phyloP scores from a whole-genome alignment of 1,140 invertebrate species.

The Drosophila santomea region DNA sequence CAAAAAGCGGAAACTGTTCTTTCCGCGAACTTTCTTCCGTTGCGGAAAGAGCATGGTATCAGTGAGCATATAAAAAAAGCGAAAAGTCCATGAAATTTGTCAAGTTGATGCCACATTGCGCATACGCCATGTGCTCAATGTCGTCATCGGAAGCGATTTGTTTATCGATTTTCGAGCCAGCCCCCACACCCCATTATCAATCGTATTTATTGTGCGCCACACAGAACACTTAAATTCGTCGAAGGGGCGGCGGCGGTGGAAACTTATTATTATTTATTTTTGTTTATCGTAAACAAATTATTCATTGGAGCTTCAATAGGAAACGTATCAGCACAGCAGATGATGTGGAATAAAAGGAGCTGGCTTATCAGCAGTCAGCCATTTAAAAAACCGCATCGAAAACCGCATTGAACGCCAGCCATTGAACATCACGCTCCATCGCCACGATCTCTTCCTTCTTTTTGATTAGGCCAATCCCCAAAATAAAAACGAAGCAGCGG shows the following conservation, averaged over 20 bases:
- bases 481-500: slow-evolving; percentile 6
- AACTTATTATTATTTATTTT: not conserved
- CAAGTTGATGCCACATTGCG: slow-evolving; percentile 44
- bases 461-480: slow-evolving; percentile 14
- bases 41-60: slow-evolving; percentile 7
- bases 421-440: slow-evolving; percentile 18
- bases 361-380: slow-evolving; percentile 41
- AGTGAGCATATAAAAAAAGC: not conserved
- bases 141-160: slow-evolving; percentile 72
- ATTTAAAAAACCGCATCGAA: slow-evolving; percentile 47
- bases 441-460: slow-evolving; percentile 32
- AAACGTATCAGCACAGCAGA: not conserved
- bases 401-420: slow-evolving; percentile 28
- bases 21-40: not conserved
- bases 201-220: slow-evolving; percentile 7
- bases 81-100: not conserved
- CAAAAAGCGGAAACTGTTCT: not conserved
- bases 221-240: not conserved
- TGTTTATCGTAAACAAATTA: too few species aligned
- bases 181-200: not conserved
- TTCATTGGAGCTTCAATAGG: too few species aligned
- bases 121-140: slow-evolving; percentile 72
- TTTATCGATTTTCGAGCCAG: slow-evolving; percentile 48
- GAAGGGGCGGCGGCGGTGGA: too few species aligned
- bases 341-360: not conserved